These are phyloP conservation scores for Solea solea DNA, from an alignment of 2,113 vertebrate genomes.

Conservation along the genomic window DNA sequence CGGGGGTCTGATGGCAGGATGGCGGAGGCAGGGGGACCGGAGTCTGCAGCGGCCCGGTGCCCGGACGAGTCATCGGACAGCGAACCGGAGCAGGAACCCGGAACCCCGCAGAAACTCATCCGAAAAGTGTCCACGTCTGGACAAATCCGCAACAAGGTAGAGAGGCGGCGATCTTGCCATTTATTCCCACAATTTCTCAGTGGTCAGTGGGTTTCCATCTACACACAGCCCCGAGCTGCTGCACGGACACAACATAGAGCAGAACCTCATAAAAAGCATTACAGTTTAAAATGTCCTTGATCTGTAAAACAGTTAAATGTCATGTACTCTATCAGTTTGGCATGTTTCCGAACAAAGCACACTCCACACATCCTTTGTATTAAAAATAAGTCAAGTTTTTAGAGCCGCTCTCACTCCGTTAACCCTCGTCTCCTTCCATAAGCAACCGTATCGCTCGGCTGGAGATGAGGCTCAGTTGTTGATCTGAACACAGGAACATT, in stretches of 20 bases:
- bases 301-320: background rate
- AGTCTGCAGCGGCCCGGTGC: constrained; percentile 77
- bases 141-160: constrained; percentile 95
- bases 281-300: background rate
- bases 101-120: constrained; percentile 93
- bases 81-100: constrained; percentile 92
- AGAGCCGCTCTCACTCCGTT: background rate
- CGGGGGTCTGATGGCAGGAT: constrained; percentile 75
- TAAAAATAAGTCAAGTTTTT: background rate
- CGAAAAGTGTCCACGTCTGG: constrained; percentile 96
- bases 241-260: background rate
- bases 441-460: background rate
- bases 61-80: constrained; percentile 93
- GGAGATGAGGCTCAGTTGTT: too few relatives aligned
- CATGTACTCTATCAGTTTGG: background rate
- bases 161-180: too few relatives aligned
- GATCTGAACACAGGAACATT: background rate
- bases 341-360: background rate
- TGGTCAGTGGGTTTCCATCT: constrained; percentile 22
- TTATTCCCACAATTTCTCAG: background rate
- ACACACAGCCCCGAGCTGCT: background rate
- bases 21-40: constrained; percentile 81
- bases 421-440: background rate
- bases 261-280: background rate
- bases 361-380: background rate